phyloP scores from a whole-genome alignment of 2,797 vertebrate genomes.

The Squalus acanthias region DNA sequence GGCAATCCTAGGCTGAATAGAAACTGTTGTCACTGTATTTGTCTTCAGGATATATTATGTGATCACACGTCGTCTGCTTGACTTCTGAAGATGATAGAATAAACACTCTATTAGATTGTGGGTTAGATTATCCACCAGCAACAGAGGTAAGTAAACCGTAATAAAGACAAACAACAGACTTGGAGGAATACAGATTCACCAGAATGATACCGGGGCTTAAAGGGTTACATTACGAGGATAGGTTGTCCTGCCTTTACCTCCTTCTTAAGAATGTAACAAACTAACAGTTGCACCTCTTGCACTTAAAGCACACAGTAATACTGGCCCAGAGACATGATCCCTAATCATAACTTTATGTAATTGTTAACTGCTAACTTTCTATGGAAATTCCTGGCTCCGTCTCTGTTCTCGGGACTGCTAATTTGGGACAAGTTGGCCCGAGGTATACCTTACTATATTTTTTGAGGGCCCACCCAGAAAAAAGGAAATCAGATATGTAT shows the following conservation, averaged over 20 bases:
- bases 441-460: neutral
- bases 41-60: neutral
- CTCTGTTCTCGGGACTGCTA: neutral
- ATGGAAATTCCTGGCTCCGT: neutral
- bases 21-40: neutral
- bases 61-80: neutral
- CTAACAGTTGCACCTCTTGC: neutral
- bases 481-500: neutral
- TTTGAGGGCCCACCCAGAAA: neutral
- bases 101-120: neutral
- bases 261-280: neutral
- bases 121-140: neutral
- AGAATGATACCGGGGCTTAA: neutral
- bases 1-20: neutral
- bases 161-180: neutral
- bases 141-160: neutral
- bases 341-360: neutral
- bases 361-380: neutral
- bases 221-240: neutral
- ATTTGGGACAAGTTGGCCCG: neutral
- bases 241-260: too few relatives aligned
- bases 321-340: neutral
- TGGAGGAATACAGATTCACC: neutral
- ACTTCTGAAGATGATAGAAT: neutral
- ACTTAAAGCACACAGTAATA: neutral